phyloP scores from a whole-genome alignment of 2,888 invertebrate species.

The Priocnemis perturbator region DNA sequence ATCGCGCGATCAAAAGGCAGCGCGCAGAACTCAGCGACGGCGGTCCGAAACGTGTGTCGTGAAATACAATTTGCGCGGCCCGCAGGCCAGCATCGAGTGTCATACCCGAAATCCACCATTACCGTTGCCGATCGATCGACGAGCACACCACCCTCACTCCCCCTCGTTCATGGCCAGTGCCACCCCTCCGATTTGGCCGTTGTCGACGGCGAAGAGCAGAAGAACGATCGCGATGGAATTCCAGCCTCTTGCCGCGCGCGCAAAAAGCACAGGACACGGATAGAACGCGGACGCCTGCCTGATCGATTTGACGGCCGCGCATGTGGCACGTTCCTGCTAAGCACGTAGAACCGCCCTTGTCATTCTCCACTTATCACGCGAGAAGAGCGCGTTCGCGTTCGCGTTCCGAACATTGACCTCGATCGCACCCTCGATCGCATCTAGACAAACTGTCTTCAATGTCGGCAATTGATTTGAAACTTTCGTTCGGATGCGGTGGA shows the following conservation, averaged over 20 bases:
- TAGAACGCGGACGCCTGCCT: too few relatives aligned
- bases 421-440: too few relatives aligned
- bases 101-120: slow-evolving; percentile 39
- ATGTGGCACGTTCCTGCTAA: neutral
- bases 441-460: too few relatives aligned
- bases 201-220: neutral
- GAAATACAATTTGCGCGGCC: slow-evolving; percentile 47
- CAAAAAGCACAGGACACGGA: neutral
- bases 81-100: slow-evolving; percentile 50
- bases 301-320: slow-evolving; percentile 1
- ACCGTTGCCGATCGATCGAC: slow-evolving; percentile 43
- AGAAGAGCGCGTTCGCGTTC: neutral
- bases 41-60: slow-evolving; percentile 33
- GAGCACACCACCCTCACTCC: slow-evolving; percentile 32
- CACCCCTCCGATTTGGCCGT: neutral
- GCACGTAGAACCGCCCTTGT: neutral
- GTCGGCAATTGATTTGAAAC: too few relatives aligned
- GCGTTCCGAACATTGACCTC: too few relatives aligned
- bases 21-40: slow-evolving; percentile 36
- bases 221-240: neutral
- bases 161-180: neutral
- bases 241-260: neutral
- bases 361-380: slow-evolving; percentile 2
- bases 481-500: too few relatives aligned
- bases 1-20: slow-evolving; percentile 36